Evolutionary conservation across 1,140 invertebrate genomes (phyloP).

Genomic region (Dysdera silvatica): DNA sequence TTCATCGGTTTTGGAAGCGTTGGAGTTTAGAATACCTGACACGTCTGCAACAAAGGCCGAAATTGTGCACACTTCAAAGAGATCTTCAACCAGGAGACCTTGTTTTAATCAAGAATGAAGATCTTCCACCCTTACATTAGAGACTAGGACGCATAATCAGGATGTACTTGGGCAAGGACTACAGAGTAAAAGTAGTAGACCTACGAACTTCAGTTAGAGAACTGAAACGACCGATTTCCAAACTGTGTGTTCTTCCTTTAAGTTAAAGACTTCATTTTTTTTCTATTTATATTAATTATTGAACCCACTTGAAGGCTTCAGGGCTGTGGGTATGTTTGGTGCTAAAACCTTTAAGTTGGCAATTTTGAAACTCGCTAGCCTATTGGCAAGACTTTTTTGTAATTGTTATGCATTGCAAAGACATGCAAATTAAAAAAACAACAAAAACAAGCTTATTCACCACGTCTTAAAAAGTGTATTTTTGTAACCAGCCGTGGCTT

Average conservation of each 20-base stretch:
- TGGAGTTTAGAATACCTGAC: slow-evolving; percentile 23
- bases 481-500: no score
- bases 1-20: slow-evolving; percentile 20
- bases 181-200: neutral
- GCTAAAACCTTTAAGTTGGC: no score
- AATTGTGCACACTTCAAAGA: neutral
- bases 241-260: slow-evolving; percentile 23
- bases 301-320: no score
- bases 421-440: no score
- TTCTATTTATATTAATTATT: no score
- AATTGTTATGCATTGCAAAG: no score
- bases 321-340: no score
- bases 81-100: slow-evolving; percentile 15
- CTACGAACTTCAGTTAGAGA: neutral
- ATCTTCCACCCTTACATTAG: neutral
- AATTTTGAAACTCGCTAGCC: no score
- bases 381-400: no score
- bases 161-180: neutral
- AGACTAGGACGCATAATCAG: neutral
- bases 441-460: no score
- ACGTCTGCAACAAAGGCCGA: slow-evolving; percentile 19
- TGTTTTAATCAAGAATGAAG: neutral
- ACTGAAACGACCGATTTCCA: slow-evolving; percentile 1
- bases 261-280: no score
- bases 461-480: no score